phyloP scores from a whole-genome alignment of 1,140 invertebrate genomes.

The Formica selysi region DNA sequence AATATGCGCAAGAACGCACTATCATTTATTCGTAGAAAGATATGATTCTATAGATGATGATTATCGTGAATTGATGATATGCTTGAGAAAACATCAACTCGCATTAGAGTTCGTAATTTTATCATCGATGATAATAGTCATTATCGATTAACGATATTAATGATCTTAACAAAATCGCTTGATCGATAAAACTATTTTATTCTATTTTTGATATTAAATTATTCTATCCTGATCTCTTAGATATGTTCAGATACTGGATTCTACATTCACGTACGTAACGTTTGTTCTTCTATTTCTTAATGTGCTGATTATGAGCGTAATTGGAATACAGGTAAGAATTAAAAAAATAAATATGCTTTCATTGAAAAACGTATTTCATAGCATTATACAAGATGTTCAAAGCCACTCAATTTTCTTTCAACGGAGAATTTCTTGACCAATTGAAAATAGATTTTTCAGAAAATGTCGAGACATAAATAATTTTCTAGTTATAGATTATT shows the following conservation, averaged over 20 bases:
- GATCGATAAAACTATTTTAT: neutral
- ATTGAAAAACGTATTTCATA: neutral
- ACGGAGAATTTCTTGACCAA: too few species aligned
- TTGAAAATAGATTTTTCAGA: too few species aligned
- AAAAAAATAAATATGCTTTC: neutral
- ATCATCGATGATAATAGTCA: neutral
- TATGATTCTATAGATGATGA: neutral
- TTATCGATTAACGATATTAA: neutral
- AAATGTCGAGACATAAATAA: too few species aligned
- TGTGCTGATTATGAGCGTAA: conserved; percentile 16
- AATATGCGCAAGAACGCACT: neutral
- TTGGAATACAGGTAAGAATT: conserved; percentile 28
- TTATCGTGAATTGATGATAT: neutral
- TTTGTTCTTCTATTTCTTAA: conserved; percentile 8
- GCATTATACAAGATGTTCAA: too few species aligned
- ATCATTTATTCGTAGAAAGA: neutral
- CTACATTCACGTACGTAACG: conserved; percentile 12
- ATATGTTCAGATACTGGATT: neutral
- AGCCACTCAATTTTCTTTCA: too few species aligned
- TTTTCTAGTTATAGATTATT: too few species aligned
- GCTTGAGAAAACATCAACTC: conserved; percentile 47
- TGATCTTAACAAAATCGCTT: neutral
- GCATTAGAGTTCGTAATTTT: conserved; percentile 42
- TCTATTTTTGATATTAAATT: neutral
- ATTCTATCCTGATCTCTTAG: conserved; percentile 12